These are phyloP conservation scores for Falco peregrinus DNA, from an alignment of 2,797 vertebrate species.

Conservation along the genomic window DNA sequence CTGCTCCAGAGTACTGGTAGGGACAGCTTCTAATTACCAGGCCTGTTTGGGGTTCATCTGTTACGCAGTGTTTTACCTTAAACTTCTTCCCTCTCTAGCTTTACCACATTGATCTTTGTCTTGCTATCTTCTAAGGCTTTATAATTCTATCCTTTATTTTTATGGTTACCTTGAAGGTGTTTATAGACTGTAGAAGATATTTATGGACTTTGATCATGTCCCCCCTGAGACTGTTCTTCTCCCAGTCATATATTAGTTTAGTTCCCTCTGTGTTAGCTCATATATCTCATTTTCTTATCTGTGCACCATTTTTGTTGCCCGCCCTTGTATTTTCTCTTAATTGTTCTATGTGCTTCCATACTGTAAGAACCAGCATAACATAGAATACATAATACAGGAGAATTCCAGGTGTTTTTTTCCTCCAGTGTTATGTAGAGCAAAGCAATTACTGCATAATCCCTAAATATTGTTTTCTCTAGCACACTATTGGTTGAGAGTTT, in stretches of 20 bases:
- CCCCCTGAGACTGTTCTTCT: constrained; percentile 14
- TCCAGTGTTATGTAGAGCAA: background rate
- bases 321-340: background rate
- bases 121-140: constrained; percentile 13
- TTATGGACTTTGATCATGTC: constrained; percentile 48
- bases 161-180: constrained; percentile 55
- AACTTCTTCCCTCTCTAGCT: background rate
- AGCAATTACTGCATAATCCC: background rate
- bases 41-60: background rate
- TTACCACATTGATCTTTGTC: constrained; percentile 27
- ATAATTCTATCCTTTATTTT: constrained; percentile 57
- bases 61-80: background rate
- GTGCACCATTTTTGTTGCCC: background rate
- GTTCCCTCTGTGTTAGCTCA: background rate
- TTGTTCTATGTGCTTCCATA: background rate
- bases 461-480: background rate
- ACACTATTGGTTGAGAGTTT: background rate
- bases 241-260: constrained; percentile 5
- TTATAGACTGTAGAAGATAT: constrained; percentile 55
- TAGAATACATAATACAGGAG: background rate
- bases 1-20: background rate
- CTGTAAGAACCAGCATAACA: background rate
- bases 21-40: background rate
- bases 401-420: background rate
- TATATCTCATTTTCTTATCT: constrained; percentile 29